Evolutionary conservation across 2,113 vertebrate genomes (phyloP).

Genomic region (Todiramphus saurophagus): DNA sequence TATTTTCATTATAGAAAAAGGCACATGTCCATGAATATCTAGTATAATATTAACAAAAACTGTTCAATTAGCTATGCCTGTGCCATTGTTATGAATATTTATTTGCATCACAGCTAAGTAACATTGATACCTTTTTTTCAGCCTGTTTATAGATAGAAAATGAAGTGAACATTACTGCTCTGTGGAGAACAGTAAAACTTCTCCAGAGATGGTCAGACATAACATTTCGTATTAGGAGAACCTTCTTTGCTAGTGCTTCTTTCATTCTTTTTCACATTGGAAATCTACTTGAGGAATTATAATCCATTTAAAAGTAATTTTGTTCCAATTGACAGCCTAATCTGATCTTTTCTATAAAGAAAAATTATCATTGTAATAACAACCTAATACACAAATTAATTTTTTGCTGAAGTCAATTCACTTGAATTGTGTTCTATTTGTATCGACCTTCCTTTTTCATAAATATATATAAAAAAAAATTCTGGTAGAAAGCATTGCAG

Average conservation of each 20-base stretch:
- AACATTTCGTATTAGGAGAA: background rate
- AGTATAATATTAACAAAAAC: conserved; percentile 86
- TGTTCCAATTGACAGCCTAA: background rate
- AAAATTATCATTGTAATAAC: background rate
- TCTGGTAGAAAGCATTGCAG: background rate
- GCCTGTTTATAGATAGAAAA: conserved; percentile 63
- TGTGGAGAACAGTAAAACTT: conserved; percentile 43
- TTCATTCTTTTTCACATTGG: background rate
- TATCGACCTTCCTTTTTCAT: background rate
- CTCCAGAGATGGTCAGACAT: background rate
- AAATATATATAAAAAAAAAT: background rate
- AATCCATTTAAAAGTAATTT: background rate
- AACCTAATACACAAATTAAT: background rate
- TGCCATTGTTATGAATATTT: conserved; percentile 83
- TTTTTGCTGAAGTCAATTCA: background rate
- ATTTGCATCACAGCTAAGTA: conserved; percentile 71
- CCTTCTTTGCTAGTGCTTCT: background rate
- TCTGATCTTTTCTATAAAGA: background rate
- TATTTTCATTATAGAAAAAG: conserved; percentile 85
- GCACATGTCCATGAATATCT: conserved; percentile 84
- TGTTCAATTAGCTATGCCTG: conserved; percentile 83
- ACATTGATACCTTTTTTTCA: conserved; percentile 68
- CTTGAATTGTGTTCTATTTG: background rate
- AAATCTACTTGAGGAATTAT: background rate
- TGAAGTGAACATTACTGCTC: conserved; percentile 54